These are phyloP conservation scores for Cygnus olor DNA, from an alignment of 2,797 vertebrate species.

Conservation along the genomic window DNA sequence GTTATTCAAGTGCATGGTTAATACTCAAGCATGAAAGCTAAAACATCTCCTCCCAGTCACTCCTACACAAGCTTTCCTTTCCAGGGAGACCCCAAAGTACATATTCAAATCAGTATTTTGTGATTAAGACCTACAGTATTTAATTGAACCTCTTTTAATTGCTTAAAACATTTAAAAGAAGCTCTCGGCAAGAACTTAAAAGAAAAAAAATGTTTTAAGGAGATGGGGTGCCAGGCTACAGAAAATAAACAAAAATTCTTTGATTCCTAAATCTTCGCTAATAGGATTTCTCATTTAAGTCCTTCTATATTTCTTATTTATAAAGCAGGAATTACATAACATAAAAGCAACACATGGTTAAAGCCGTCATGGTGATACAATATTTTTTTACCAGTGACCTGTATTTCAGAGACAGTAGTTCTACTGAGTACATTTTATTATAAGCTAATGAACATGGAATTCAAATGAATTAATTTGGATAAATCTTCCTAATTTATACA, in stretches of 20 bases:
- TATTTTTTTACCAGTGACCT: constrained; percentile 16
- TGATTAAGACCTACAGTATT: constrained; percentile 26
- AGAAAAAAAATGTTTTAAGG: not conserved
- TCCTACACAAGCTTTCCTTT: constrained; percentile 33
- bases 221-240: constrained; percentile 14
- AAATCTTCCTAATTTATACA: constrained; percentile 35
- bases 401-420: constrained; percentile 14
- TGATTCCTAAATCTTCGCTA: constrained; percentile 37
- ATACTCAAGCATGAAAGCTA: constrained; percentile 14
- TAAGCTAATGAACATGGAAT: constrained; percentile 1
- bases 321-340: constrained; percentile 50
- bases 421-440: constrained; percentile 21
- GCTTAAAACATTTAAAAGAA: constrained; percentile 57
- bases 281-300: constrained; percentile 45
- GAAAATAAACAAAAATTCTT: constrained; percentile 46
- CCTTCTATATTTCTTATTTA: constrained; percentile 50
- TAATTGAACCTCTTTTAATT: constrained; percentile 55
- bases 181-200: not conserved
- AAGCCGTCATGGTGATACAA: constrained; percentile 36
- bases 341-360: constrained; percentile 35
- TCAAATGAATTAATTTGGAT: constrained; percentile 3
- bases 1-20: constrained; percentile 46
- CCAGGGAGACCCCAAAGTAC: constrained; percentile 15
- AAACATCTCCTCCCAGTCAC: constrained; percentile 26
- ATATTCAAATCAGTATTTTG: constrained; percentile 51